Base-by-base conservation (phyloP, 92 coral and sea anemone species). In the Palythoa caribaeorum region DNA sequence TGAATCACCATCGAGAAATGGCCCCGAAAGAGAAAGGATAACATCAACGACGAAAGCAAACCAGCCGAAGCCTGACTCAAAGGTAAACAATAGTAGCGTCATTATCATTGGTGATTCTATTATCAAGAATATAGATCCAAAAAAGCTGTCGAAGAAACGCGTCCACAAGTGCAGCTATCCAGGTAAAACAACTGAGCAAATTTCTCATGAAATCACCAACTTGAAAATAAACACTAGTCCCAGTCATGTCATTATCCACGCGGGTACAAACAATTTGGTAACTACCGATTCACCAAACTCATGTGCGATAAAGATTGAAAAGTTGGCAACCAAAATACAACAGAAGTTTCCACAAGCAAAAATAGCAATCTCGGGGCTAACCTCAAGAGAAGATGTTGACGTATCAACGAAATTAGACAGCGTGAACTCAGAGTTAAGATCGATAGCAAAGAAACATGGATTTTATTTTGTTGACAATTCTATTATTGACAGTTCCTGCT, bases 321-420 rank as follows among this genome's bases (percentile, higher is more conserved):
- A 74, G 36, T 80, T 85, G 19, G 92, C 52, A 19, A 50, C 57
- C 50, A 89, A 73, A 54, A 54, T 87, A 20, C 66, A 78, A 75
- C 63, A 66, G 28, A 86, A 63, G 74, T 92, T 81, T 71, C 94
- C 88, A 28, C 69, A 52, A 69, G 73, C 91, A 38, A 89, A 80
- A 80, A 72, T 92, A 48, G 94, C 88, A n/a, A 44, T 92, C 57
- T 92, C 94, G 12, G 76, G 94, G 17, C 21, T 92, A 63, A 89
- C 86, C 0, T 36, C 54, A 17, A 75, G 92, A 84, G 76, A 83
- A 40, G 89, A 91, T 71, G 72, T 88, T 40, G 76, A 81, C 21
- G 28, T 85, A 48, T 36, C 80, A 52, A 5, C 36, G 71, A 65
- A 85, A 65, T 53, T 73, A 16, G 68, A 68, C 3, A 87, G 65